Evolutionary conservation across 2,888 invertebrate genomes (phyloP).

Genomic region (Hemaris fuciformis): DNA sequence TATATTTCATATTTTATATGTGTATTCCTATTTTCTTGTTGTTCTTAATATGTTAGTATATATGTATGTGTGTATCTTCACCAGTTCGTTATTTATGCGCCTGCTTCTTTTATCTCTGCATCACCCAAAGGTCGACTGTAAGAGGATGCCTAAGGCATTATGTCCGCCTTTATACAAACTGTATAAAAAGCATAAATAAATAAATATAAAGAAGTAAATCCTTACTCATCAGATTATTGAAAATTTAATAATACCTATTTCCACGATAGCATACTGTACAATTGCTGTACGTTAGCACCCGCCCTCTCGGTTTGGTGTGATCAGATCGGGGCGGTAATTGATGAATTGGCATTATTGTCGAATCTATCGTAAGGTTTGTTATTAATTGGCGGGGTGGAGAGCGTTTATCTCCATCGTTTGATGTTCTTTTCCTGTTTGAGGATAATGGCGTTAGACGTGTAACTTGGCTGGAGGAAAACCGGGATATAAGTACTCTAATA

Average conservation of each 20-base stretch:
- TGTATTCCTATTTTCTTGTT: too few species aligned
- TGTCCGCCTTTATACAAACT: too few species aligned
- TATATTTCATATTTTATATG: too few species aligned
- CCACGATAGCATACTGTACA: neutral
- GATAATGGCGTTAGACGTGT: constrained; percentile 14
- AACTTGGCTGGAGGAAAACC: neutral
- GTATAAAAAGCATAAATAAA: too few species aligned
- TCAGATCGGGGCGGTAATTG: constrained; percentile 24
- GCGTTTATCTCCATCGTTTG: neutral
- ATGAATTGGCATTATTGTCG: constrained; percentile 23
- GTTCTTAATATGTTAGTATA: too few species aligned
- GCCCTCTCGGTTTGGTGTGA: constrained; percentile 18
- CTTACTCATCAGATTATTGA: too few species aligned
- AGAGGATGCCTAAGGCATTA: too few species aligned
- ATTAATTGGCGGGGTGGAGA: constrained; percentile 13
- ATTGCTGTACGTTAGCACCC: neutral
- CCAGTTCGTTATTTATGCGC: too few species aligned
- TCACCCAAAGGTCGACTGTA: too few species aligned
- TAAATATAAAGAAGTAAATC: too few species aligned
- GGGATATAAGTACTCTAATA: neutral
- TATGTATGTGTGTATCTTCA: too few species aligned
- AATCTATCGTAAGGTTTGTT: constrained; percentile 9
- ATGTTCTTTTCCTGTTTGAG: constrained; percentile 19
- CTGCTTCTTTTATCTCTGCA: too few species aligned
- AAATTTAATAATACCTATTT: neutral